phyloP scores from a whole-genome alignment of 2,888 invertebrate species.

The Standfussiana lucernea region DNA sequence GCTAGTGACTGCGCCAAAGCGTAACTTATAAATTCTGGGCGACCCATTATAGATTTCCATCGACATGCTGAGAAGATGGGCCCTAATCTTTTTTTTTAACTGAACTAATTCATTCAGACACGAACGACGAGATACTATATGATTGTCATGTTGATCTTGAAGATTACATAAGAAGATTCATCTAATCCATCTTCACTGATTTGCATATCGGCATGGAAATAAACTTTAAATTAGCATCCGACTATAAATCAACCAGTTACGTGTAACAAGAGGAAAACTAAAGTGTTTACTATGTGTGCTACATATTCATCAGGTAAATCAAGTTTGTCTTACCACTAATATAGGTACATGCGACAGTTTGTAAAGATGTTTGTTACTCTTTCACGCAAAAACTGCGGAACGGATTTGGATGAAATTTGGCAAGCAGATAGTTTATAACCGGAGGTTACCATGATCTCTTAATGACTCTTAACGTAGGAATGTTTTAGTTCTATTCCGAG shows the following conservation, averaged over 20 bases:
- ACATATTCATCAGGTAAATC: neutral
- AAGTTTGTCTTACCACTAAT: neutral
- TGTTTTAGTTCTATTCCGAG: too few relatives aligned
- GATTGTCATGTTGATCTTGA: neutral
- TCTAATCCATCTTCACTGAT: slow-evolving; percentile 1
- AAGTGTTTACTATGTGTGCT: neutral
- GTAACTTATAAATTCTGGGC: too few relatives aligned
- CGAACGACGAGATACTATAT: neutral
- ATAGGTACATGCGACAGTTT: neutral
- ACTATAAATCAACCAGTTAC: slow-evolving; percentile 7
- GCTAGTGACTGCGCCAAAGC: too few relatives aligned
- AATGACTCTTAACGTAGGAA: too few relatives aligned
- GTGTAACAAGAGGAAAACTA: neutral
- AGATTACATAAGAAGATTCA: neutral
- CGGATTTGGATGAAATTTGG: neutral
- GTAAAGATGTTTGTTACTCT: neutral
- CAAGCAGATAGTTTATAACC: neutral
- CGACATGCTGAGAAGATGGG: too few relatives aligned
- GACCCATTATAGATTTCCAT: too few relatives aligned
- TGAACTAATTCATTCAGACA: neutral
- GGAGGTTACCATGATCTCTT: too few relatives aligned
- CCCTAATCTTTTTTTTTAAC: neutral
- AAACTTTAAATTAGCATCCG: slow-evolving; percentile 2
- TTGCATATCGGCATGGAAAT: slow-evolving; percentile 18
- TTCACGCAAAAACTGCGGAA: neutral